Conservation (phyloP, 2,888 invertebrate species). For the Cerastoderma edule region DNA sequence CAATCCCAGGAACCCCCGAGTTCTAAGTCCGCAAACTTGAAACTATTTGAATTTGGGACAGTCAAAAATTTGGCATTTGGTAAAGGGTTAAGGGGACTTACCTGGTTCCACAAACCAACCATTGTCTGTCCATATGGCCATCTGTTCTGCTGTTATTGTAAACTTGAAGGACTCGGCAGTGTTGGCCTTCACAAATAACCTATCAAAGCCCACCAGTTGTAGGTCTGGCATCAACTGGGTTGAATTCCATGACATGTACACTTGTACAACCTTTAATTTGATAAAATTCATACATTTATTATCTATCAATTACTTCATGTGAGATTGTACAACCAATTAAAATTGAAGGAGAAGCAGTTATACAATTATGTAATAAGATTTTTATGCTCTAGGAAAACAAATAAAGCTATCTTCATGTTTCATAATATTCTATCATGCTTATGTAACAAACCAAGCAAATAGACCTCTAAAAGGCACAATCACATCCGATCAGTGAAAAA, state of each 20-base stretch:
- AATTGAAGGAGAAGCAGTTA: too few species aligned
- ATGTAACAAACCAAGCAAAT: not conserved
- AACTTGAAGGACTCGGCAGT: conserved; percentile 43
- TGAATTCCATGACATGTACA: conserved; percentile 75
- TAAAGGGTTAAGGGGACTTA: conserved; percentile 27
- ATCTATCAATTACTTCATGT: too few species aligned
- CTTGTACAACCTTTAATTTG: conserved; percentile 73
- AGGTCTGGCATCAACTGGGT: conserved; percentile 69
- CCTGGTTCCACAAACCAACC: conserved; percentile 65
- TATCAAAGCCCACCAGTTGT: conserved; percentile 72
- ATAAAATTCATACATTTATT: not conserved
- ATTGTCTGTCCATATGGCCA: conserved; percentile 72
- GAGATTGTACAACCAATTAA: too few species aligned
- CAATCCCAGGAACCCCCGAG: not conserved
- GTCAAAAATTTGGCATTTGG: not conserved
- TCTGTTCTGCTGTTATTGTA: conserved; percentile 59
- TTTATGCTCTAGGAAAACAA: not conserved
- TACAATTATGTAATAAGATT: not conserved
- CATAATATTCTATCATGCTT: not conserved
- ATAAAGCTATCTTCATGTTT: not conserved
- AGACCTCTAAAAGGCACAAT: too few species aligned
- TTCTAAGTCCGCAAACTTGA: not conserved
- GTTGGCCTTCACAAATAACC: conserved; percentile 47
- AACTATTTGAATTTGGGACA: not conserved
- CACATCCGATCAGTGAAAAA: too few species aligned